Conservation (phyloP, 1,140 invertebrate species). For the Rhagoletis pomonella region DNA sequence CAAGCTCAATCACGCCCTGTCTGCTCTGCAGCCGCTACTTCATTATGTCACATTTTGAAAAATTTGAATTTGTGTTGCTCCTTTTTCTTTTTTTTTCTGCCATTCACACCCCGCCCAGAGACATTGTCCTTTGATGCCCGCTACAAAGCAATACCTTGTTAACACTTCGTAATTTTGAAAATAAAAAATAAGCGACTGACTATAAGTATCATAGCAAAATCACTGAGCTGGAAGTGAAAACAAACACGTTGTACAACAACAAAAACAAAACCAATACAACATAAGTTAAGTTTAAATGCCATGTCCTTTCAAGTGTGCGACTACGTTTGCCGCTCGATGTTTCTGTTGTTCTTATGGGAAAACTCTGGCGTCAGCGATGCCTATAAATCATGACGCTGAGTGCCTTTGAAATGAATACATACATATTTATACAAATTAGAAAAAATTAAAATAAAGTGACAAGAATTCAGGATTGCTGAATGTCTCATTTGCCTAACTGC, state of each 20-base stretch:
- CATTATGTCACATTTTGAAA: constrained; percentile 55
- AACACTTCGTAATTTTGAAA: constrained; percentile 69
- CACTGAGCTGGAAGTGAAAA: constrained; percentile 65
- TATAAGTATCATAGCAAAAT: constrained; percentile 55
- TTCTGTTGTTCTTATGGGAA: constrained; percentile 15
- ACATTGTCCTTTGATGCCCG: constrained; percentile 10
- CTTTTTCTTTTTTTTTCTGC: background rate
- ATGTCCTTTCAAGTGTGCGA: background rate
- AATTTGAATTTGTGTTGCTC: constrained; percentile 58
- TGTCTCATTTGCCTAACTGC: constrained; percentile 36
- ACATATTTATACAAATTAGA: constrained; percentile 32
- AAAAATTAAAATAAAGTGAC: constrained; percentile 71
- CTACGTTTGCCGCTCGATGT: background rate
- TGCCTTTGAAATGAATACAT: constrained; percentile 43
- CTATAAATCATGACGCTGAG: constrained; percentile 67
- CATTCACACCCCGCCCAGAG: background rate
- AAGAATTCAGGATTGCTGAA: constrained; percentile 55
- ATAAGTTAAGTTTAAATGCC: background rate
- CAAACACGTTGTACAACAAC: constrained; percentile 14
- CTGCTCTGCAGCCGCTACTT: constrained; percentile 41
- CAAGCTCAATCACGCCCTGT: constrained; percentile 1
- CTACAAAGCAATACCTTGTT: constrained; percentile 63
- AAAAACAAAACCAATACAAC: background rate
- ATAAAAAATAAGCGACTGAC: constrained; percentile 52
- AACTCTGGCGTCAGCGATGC: constrained; percentile 44